Evolutionary conservation across 2,797 vertebrate species (phyloP), one percentile per base, ranked within the genome.

Genomic region (Cryptoprocta ferox): DNA sequence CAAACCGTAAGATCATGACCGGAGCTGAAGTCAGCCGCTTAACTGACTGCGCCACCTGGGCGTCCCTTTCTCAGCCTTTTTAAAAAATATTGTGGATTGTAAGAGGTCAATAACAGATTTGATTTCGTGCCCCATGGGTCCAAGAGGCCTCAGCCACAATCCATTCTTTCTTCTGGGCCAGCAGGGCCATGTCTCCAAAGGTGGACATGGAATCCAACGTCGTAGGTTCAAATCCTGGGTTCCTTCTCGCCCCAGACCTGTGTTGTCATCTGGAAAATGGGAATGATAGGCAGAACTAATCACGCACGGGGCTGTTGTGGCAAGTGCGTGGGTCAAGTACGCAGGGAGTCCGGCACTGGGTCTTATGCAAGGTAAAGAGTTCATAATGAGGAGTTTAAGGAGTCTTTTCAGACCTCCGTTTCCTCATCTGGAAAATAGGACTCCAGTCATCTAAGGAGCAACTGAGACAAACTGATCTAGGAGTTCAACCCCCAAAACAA

Each of bases 201-300:
- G 48, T 5, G 14, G 65, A 10, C 0, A 0, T 42, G 70, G 3
- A 30, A 2, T n/a, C n/a, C n/a, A n/a, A n/a, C n/a, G 70, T 35
- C 73, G 0, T 5, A 3, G 16, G 73, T 70, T 81, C 30, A 14
- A 24, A 48, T 81, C 66, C 21, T 19, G 26, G 6, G 19, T 75
- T 35, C 4, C 39, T 28, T 75, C 35, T 1, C 32, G 65, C 19
- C 21, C n/a, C 35, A 76, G 32, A 56, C 26, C 70, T 94, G n/a
- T 53, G 63, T 73, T 35, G 16, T n/a, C 59, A 32, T n/a, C 84
- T 76, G 66, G 45, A 37, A 5, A 32, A 71, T 30, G n/a, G 61
- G 75, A 48, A 50, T 28, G 6, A 15, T 5, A 12, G 13, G 9
- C 6, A 0, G 1, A 32, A 15, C 13, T 30, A 4, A 2, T 63